Evolutionary conservation across 2,888 invertebrate genomes (phyloP), one percentile per base, ranked within the genome.

Genomic region (Slavum lentiscoides): DNA sequence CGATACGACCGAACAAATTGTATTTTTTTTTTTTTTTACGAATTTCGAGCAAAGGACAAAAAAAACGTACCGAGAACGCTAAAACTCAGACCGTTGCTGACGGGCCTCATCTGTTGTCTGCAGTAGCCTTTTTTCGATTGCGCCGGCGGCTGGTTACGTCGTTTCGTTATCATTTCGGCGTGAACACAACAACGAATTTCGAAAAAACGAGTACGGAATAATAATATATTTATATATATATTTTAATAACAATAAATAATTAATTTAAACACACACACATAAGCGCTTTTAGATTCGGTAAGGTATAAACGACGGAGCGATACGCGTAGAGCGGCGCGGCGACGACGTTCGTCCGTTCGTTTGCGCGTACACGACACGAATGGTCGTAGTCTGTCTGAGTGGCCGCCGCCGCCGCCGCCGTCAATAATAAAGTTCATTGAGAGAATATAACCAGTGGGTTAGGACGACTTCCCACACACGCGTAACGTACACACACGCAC

Each of bases 381-480:
- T 80, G 77, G 21, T 30, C 30, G 30, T 30, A 1, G 30, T 64
- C 53, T 53, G 13, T 37, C 21, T 30, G 58, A 58, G 69, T 15
- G 39, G 66, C 43, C n/a, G 68, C 68, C n/a, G 76, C 68, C 70
- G 80, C 80, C n/a, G 68, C 59, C 64, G 70, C 70, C 64, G 72
- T 61, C 58, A 66, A 72, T 64, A 66, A 72, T 64, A 72, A 80
- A 80, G 80, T 80, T 80, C 80, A 80, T 80, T 80, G 80, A 80
- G 70, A 72, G 80, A 80, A 30, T 30, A 30, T 30, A 30, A 80
- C 80, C 72, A 64, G 80, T 80, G 80, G 80, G 80, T 72, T 72
- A 64, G 70, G 80, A 80, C 80, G 72, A 72, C 80, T 80, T 80
- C 80, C 80, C 80, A 80, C 80, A 72, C 76, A 49, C 62, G 37